Base-by-base conservation (phyloP, 2,113 vertebrate genomes). In the Steatornis caripensis region DNA sequence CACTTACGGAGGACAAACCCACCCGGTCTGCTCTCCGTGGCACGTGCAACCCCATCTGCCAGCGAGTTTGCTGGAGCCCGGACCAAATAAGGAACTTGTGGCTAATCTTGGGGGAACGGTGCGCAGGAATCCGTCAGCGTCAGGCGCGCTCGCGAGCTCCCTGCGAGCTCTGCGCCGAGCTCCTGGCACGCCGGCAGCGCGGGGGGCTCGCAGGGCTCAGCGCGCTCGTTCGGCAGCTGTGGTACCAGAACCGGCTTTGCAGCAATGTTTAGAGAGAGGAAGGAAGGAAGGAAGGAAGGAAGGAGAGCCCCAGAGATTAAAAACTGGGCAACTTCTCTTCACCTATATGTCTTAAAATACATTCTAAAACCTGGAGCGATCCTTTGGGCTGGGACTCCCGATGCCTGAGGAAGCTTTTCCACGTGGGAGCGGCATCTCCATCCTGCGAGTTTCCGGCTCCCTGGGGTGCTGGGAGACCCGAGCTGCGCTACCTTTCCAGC, bases 391-490 rank as follows among this genome's bases (percentile, higher is more conserved):
- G 53, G 6, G 18, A 30, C 15, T 76, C 14, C 41, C 13, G 82
- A 24, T 37, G 57, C 10, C 27, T 62, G 6, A 0, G 49, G 4
- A 69, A 41, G 12, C 4, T 70, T 85, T 65, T 72, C 77, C 27
- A 9, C 0, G 3, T 5, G 41, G 53, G 62, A 89, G n/a, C 0
- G 0, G 26, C 0, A 8, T 32, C 75, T 76, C 48, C 34, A 10
- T 37, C 55, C 55, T 1, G 0, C 0, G 22, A 51, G 7, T 12
- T 6, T 45, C 18, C 6, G 0, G 16, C 23, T 88, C 26, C 34
- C 4, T 0, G 0, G 23, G 43, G 30, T 48, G 32, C 19, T 80
- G 76, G 37, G 41, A 70, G 49, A 36, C 5, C 64, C 0, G 0
- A 80, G 77, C 68, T 86, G 34, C 3, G 0, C 4, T 13, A 13